Base-by-base conservation (phyloP, 2,113 vertebrate genomes). In the Gymnocephalus cernua region DNA sequence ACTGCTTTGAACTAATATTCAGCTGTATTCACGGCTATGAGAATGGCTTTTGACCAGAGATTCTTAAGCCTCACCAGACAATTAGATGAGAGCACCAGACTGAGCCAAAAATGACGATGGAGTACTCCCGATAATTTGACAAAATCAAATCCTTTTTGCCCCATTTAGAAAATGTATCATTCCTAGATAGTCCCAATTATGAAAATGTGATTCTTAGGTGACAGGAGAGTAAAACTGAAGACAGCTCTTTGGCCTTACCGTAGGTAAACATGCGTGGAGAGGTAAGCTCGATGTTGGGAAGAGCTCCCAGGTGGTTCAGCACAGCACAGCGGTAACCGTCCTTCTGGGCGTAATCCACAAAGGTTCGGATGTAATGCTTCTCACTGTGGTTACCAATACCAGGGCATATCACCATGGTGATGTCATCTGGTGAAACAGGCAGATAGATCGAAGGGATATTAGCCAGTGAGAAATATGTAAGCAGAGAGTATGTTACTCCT, bases 221-320 rank as follows among this genome's bases (percentile, higher is more conserved):
- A 16, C 47, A 48, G 16, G 9, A 15, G 3, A 58, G 23, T 66
- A 2, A 32, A 48, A 7, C 19, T 64, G 12, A 19, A 57, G 61
- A 61, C 48, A 32, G 35, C 50, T 58, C 13, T 2, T 13, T 8
- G 35, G n/a, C 45, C 95, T 94, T 93, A 99, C 98, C 98, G 0
- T 99, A 99, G 0, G 98, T 99, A 93, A 99, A 99, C 98, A 99
- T 99, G 53, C 98, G 97, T 9, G 98, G 97, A 6, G 98, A 99
- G 9, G 98, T 99, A 51, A 99, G 96, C 80, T 99, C 98, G 12
- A 99, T 99, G 90, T 96, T 98, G 84, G 98, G 97, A 72, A 99
- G 94, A 48, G 98, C 98, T 44, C 98, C 98, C 62, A 99, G 88
- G 88, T 99, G 98, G 89, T 99, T 99, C 38, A 99, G 95, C 79